Conservation (phyloP, 2,797 vertebrate species). For the Trichosurus vulpecula region DNA sequence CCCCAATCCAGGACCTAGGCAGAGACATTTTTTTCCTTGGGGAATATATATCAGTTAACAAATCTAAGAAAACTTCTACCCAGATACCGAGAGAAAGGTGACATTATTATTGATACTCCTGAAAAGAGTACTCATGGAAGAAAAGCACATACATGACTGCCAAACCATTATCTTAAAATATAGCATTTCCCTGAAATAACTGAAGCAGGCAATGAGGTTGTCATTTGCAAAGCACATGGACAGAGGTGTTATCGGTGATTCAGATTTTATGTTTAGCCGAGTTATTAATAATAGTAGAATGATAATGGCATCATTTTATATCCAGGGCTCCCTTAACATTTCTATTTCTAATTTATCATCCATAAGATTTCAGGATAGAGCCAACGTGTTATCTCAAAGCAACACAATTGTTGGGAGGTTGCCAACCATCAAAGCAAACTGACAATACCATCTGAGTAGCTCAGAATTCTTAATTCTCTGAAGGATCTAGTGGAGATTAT, state of each 20-base stretch:
- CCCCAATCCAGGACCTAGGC: background rate
- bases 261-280: conserved; percentile 42
- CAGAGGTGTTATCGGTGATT: conserved; percentile 39
- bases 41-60: background rate
- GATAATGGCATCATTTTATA: conserved; percentile 52
- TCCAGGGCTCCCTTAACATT: conserved; percentile 24
- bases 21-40: background rate
- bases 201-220: background rate
- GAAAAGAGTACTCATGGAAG: background rate
- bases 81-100: background rate
- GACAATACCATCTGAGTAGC: conserved; percentile 29
- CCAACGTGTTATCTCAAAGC: conserved; percentile 53
- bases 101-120: background rate
- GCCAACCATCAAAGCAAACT: conserved; percentile 34
- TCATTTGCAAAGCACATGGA: background rate
- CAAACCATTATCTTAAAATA: conserved; percentile 25
- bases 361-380: conserved; percentile 61
- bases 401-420: conserved; percentile 40
- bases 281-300: conserved; percentile 65
- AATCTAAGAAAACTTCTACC: conserved; percentile 18
- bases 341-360: conserved; percentile 73
- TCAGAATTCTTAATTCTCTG: conserved; percentile 50
- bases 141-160: background rate
- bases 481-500: conserved; percentile 68
- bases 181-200: conserved; percentile 22